A percentile compares a stretch with the other conserved stretches of the same genome.
Conservation (phyloP, 2,888 invertebrate species). For the Camponotus fellah region DNA sequence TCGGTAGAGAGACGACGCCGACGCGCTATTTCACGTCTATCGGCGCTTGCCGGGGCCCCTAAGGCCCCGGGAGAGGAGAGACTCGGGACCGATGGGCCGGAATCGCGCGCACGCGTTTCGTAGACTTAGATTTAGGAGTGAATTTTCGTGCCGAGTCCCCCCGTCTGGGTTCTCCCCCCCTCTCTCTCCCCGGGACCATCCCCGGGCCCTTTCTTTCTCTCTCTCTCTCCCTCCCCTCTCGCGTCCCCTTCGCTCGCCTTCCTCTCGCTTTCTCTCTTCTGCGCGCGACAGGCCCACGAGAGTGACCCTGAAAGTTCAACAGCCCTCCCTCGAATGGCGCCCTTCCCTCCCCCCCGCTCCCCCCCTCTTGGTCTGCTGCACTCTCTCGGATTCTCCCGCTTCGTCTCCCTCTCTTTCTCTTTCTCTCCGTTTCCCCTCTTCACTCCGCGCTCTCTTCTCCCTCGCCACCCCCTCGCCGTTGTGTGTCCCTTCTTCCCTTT, state of each 20-base stretch:
- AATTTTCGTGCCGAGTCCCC: slow-evolving; percentile 72
- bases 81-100: slow-evolving; percentile 57
- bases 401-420: slow-evolving; percentile 65
- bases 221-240: not conserved
- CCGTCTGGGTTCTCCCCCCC: slow-evolving; percentile 3
- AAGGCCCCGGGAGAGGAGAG: slow-evolving; percentile 42
- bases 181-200: not conserved
- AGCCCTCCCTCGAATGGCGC: slow-evolving; percentile 77
- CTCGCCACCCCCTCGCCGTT: slow-evolving; percentile 64
- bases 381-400: slow-evolving; percentile 56
- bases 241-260: slow-evolving; percentile 30
- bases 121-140: slow-evolving; percentile 75
- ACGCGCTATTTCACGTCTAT: slow-evolving; percentile 54
- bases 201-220: slow-evolving; percentile 2
- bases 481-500: slow-evolving; percentile 83
- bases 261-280: slow-evolving; percentile 58
- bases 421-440: slow-evolving; percentile 58
- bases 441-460: slow-evolving; percentile 68
- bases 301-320: slow-evolving; percentile 85
- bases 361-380: slow-evolving; percentile 38
- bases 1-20: slow-evolving; percentile 38
- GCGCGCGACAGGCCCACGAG: slow-evolving; percentile 73
- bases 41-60: slow-evolving; percentile 30
- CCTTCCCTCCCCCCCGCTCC: slow-evolving; percentile 8
- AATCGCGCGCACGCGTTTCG: slow-evolving; percentile 66